Conservation (phyloP, 2,797 vertebrate genomes). For the Threskiornis aethiopicus region DNA sequence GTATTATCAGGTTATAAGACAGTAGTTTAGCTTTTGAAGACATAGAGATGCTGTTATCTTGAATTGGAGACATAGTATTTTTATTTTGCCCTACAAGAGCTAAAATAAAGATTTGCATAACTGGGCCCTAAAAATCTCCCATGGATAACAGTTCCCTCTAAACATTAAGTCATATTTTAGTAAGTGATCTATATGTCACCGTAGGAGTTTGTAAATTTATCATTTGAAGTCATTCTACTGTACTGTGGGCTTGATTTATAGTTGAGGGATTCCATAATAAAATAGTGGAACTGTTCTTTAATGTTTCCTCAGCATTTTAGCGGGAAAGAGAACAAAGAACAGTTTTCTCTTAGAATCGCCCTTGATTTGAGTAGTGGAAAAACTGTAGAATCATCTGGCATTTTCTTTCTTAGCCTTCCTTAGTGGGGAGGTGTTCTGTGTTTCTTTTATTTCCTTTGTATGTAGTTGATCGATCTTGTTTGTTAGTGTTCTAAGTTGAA, state of each 20-base stretch:
- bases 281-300: neutral
- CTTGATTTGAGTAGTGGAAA: neutral
- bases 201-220: neutral
- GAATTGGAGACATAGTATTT: neutral
- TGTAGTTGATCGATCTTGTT: neutral
- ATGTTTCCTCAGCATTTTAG: neutral
- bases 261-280: neutral
- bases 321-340: neutral
- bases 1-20: neutral
- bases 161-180: neutral
- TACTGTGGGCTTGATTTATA: neutral
- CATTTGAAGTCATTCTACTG: neutral
- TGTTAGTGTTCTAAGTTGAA: accelerated
- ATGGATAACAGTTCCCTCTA: neutral
- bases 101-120: neutral
- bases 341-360: neutral
- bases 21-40: neutral
- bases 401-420: neutral
- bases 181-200: accelerated
- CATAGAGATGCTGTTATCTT: neutral
- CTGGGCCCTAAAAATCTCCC: neutral
- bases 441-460: neutral
- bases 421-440: neutral
- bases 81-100: neutral
- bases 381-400: neutral